Evolutionary conservation across 1,140 invertebrate species (phyloP).

Genomic region (Drosophila takahashii): DNA sequence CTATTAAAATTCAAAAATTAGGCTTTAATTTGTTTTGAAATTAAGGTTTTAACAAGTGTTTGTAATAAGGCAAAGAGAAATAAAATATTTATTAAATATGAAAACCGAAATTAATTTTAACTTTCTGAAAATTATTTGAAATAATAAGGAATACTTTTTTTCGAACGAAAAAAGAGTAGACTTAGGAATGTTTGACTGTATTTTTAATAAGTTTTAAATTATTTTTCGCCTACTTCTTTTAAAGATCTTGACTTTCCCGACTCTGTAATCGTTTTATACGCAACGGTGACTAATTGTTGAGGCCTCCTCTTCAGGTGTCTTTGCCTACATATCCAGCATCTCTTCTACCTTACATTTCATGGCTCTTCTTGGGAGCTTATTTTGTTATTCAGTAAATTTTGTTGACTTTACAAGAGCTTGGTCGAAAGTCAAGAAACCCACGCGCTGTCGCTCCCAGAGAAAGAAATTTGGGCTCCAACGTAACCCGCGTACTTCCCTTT

Average conservation of each 20-base stretch:
- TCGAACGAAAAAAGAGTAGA: background rate
- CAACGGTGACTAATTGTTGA: conserved; percentile 76
- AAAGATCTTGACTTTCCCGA: conserved; percentile 9
- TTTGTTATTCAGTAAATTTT: conserved; percentile 38
- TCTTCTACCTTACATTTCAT: conserved; percentile 5
- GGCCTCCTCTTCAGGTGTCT: conserved; percentile 23
- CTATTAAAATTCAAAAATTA: conserved; percentile 19
- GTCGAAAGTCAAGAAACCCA: conserved; percentile 37
- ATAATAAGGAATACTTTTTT: background rate
- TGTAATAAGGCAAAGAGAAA: no score
- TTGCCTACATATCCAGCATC: background rate
- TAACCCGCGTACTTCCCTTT: conserved; percentile 19
- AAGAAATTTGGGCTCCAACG: conserved; percentile 34
- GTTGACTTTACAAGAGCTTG: conserved; percentile 39
- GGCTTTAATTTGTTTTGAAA: conserved; percentile 1
- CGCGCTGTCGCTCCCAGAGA: conserved; percentile 32
- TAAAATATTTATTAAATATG: no score
- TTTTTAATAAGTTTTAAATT: conserved; percentile 17
- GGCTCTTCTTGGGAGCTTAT: conserved; percentile 23
- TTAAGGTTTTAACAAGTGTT: no score
- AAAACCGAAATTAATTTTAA: no score
- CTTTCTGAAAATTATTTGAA: no score
- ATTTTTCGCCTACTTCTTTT: conserved; percentile 26
- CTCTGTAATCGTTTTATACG: conserved; percentile 31
- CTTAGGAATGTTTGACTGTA: background rate